These are phyloP conservation scores for Alces alces DNA, from an alignment of 2,113 vertebrate species.

Conservation along the genomic window DNA sequence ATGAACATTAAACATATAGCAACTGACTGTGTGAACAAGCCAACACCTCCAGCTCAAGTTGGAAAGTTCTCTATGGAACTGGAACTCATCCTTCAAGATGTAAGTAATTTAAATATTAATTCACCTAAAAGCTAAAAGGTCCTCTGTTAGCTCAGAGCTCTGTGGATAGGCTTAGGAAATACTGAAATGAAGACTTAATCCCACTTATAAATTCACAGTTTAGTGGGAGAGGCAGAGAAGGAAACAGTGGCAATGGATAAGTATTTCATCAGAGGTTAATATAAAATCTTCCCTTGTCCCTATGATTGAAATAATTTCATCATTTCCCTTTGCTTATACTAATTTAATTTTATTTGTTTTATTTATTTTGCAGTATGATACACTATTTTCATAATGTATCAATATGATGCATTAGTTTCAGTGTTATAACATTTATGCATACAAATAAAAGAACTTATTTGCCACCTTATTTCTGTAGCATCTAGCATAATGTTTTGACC, in stretches of 20 bases:
- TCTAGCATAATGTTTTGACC: background rate
- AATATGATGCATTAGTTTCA: constrained; percentile 43
- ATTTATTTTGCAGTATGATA: background rate
- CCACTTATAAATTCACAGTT: background rate
- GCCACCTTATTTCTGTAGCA: background rate
- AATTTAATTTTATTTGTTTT: background rate
- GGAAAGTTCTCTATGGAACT: background rate
- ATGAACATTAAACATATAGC: background rate
- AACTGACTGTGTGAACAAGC: background rate
- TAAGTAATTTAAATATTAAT: background rate
- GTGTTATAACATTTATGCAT: constrained; percentile 9
- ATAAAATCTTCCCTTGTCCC: background rate
- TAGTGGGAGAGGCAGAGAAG: background rate
- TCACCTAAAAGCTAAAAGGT: background rate
- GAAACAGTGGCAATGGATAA: background rate
- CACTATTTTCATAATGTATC: background rate
- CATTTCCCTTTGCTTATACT: constrained; percentile 28
- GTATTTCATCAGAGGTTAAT: background rate
- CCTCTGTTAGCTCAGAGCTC: background rate
- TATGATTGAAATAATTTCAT: background rate
- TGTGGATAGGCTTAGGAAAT: background rate
- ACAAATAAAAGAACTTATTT: constrained; percentile 37
- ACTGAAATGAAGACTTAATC: background rate
- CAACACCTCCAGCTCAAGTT: background rate
- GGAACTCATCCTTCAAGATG: background rate